A percentile compares a stretch with the other conserved stretches of the same genome.
Conservation (phyloP, 2,888 invertebrate species). For the Rhopalosiphum nymphaeae region DNA sequence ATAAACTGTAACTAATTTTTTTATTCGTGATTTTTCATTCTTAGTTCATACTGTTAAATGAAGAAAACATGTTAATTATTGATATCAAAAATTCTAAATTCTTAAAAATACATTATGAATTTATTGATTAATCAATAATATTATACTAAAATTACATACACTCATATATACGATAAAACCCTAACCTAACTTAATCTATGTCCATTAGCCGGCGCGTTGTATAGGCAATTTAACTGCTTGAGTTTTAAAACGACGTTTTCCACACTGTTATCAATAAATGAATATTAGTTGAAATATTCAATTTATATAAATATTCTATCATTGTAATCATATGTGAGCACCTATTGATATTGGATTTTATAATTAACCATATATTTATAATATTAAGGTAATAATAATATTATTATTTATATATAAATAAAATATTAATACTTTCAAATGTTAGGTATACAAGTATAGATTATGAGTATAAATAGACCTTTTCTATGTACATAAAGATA, state of each 20-base stretch:
- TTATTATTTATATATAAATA: no score
- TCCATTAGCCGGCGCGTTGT: background rate
- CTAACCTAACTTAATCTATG: background rate
- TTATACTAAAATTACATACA: background rate
- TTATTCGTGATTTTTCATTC: background rate
- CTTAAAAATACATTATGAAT: background rate
- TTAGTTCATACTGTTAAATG: background rate
- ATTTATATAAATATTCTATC: no score
- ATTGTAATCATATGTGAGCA: no score
- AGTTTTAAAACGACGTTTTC: background rate
- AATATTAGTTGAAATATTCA: no score
- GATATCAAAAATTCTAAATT: background rate
- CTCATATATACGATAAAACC: no score
- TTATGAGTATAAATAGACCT: no score
- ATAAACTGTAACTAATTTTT: background rate
- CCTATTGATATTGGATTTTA: no score
- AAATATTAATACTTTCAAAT: no score
- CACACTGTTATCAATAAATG: background rate
- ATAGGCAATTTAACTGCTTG: background rate
- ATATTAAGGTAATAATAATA: no score
- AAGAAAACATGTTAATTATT: background rate
- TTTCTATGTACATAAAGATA: no score
- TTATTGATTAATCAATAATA: background rate
- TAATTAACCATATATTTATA: no score
- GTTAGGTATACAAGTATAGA: no score